phyloP scores from a whole-genome alignment of 2,113 vertebrate genomes.

The Ctenomys sociabilis region DNA sequence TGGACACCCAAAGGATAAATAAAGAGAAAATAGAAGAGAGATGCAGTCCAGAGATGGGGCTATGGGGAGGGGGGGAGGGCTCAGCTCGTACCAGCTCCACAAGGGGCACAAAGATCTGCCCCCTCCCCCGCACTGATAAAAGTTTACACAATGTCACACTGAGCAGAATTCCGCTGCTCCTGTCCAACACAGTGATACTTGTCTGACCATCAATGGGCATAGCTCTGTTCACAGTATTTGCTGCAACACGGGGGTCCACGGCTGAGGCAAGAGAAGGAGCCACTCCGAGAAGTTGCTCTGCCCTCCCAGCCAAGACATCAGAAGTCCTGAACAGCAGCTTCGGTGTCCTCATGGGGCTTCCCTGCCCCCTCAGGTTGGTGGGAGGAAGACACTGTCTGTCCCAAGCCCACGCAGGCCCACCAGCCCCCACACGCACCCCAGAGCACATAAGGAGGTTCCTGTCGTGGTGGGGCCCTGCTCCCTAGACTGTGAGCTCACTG shows the following conservation, averaged over 20 bases:
- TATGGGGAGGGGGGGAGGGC: not conserved
- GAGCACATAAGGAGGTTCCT: not conserved
- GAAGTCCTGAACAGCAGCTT: not conserved
- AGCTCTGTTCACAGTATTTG: no score
- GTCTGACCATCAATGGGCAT: not conserved
- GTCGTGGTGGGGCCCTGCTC: not conserved
- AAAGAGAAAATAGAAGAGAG: not conserved
- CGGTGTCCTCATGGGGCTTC: fast-evolving
- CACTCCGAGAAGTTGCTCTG: not conserved
- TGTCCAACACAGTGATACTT: not conserved
- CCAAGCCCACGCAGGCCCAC: fast-evolving
- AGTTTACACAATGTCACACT: not conserved
- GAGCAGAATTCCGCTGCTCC: not conserved
- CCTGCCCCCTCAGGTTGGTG: fast-evolving
- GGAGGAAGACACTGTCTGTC: not conserved
- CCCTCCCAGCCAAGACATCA: not conserved
- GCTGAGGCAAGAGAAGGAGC: not conserved
- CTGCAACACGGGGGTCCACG: fast-evolving
- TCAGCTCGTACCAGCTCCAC: not conserved
- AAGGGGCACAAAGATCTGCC: not conserved
- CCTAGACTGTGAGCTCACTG: not conserved
- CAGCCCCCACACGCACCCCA: not conserved
- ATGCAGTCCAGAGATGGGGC: not conserved
- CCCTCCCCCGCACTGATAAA: not conserved
- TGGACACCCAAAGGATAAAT: not conserved